Conservation (phyloP, 2,113 vertebrate genomes). For the Oryzias celebensis region DNA sequence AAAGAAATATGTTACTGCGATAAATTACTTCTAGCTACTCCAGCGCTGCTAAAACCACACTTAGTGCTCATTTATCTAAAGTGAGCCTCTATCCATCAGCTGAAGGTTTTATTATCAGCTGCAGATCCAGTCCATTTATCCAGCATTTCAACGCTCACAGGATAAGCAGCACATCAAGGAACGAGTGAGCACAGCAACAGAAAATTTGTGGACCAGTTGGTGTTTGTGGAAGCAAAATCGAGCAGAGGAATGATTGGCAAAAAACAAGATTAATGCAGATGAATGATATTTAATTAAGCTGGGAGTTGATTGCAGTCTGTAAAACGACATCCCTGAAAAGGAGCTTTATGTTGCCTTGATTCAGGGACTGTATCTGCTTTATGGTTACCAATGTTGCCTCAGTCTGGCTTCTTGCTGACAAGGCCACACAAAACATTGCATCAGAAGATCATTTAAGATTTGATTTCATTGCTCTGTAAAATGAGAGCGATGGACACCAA, state of each 20-base stretch:
- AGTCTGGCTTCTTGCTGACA: slow-evolving; percentile 30
- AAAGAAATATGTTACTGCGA: no score
- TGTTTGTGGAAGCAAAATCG: no score
- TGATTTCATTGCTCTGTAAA: slow-evolving; percentile 20
- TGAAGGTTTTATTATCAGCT: slow-evolving; percentile 36
- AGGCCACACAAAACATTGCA: slow-evolving; percentile 12
- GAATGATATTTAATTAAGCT: no score
- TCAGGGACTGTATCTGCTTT: slow-evolving; percentile 11
- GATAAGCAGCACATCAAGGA: slow-evolving; percentile 23
- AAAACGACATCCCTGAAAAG: background rate
- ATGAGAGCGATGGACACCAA: background rate
- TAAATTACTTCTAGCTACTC: no score
- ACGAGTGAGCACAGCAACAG: slow-evolving; percentile 21
- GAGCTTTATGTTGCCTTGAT: background rate
- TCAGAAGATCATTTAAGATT: slow-evolving; percentile 7
- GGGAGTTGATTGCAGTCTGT: background rate
- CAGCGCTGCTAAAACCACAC: background rate
- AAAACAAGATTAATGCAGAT: no score
- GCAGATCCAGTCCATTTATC: slow-evolving; percentile 22
- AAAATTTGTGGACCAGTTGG: background rate
- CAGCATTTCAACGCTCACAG: slow-evolving; percentile 18
- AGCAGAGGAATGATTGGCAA: no score
- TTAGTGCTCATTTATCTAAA: slow-evolving; percentile 45
- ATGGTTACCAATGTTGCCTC: slow-evolving; percentile 12
- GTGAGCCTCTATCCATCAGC: slow-evolving; percentile 39